These are phyloP conservation scores for Listronotus bonariensis DNA, from an alignment of 1,140 invertebrate genomes.

Conservation along the genomic window DNA sequence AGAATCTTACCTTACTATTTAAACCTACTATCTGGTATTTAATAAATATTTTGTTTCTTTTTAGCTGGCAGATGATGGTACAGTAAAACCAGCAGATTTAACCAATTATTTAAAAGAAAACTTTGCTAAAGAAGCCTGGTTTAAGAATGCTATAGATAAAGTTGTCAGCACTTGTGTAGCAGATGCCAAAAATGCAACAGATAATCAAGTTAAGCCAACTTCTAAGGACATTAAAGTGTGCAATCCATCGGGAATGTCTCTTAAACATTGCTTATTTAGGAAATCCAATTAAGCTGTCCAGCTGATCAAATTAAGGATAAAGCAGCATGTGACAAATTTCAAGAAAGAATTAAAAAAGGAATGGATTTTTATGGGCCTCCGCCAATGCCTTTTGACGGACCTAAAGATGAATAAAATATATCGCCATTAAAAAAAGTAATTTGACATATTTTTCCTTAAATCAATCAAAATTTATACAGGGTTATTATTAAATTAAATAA, in stretches of 20 bases:
- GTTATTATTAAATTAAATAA: no score
- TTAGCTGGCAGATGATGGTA: slow-evolving; percentile 50
- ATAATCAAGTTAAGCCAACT: slow-evolving; percentile 24
- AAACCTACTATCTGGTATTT: no score
- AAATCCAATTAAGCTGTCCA: slow-evolving; percentile 54
- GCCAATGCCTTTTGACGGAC: slow-evolving; percentile 15
- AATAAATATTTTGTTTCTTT: slow-evolving; percentile 4
- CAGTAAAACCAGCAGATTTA: slow-evolving; percentile 44
- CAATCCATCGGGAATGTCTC: slow-evolving; percentile 49
- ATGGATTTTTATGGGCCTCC: slow-evolving; percentile 16
- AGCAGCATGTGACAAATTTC: slow-evolving; percentile 47
- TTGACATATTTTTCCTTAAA: no score
- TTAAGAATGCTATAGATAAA: slow-evolving; percentile 45
- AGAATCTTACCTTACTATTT: no score
- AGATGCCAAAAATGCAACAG: slow-evolving; percentile 45
- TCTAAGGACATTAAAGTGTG: slow-evolving; percentile 42
- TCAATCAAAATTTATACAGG: no score
- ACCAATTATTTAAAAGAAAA: slow-evolving; percentile 43
- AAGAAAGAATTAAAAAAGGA: slow-evolving; percentile 50
- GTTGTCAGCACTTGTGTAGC: slow-evolving; percentile 49
- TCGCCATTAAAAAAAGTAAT: no score
- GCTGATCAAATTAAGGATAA: slow-evolving; percentile 52
- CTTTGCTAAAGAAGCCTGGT: slow-evolving; percentile 48
- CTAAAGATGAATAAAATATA: neutral
- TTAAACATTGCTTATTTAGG: slow-evolving; percentile 53